Evolutionary conservation across 2,797 vertebrate species (phyloP).

Genomic region (Notolabrus celidotus): DNA sequence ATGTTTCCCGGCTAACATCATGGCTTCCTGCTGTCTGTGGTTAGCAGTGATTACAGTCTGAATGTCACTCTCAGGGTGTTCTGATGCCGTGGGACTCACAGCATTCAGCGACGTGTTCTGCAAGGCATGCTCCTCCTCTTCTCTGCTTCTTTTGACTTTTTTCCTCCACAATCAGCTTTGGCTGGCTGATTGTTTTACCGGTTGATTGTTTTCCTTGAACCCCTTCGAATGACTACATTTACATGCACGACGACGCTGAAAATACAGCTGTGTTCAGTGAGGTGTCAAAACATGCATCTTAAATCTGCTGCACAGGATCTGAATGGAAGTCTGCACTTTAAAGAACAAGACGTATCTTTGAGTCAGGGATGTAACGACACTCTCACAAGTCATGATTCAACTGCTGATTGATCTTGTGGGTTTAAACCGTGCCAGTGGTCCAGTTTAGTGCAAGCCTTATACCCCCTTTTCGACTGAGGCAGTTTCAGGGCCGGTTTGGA

Average conservation of each 20-base stretch:
- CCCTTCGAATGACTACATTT: constrained; percentile 64
- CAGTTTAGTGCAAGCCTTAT: too few relatives aligned
- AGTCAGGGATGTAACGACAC: too few relatives aligned
- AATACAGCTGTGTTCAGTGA: not conserved
- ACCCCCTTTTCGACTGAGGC: too few relatives aligned
- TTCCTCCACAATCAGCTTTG: constrained; percentile 66
- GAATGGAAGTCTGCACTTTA: too few relatives aligned
- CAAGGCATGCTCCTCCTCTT: constrained; percentile 77
- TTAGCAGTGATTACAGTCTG: constrained; percentile 43
- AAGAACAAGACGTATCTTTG: too few relatives aligned
- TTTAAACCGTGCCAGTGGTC: too few relatives aligned
- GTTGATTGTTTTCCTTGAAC: constrained; percentile 63
- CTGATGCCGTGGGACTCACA: constrained; percentile 64
- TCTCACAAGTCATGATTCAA: too few relatives aligned
- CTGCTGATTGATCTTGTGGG: too few relatives aligned
- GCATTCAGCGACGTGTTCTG: constrained; percentile 69
- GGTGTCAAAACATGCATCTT: too few relatives aligned
- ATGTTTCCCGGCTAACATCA: constrained; percentile 59
- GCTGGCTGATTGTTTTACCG: constrained; percentile 71
- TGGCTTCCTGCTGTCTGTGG: constrained; percentile 59
- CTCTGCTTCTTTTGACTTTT: constrained; percentile 60
- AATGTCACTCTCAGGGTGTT: constrained; percentile 61
- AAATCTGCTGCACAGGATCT: too few relatives aligned
- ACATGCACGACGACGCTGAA: constrained; percentile 66
- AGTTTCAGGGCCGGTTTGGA: too few relatives aligned